Base-by-base conservation (phyloP, 2,797 vertebrate species). In the Hypotaenidia philippensis region DNA sequence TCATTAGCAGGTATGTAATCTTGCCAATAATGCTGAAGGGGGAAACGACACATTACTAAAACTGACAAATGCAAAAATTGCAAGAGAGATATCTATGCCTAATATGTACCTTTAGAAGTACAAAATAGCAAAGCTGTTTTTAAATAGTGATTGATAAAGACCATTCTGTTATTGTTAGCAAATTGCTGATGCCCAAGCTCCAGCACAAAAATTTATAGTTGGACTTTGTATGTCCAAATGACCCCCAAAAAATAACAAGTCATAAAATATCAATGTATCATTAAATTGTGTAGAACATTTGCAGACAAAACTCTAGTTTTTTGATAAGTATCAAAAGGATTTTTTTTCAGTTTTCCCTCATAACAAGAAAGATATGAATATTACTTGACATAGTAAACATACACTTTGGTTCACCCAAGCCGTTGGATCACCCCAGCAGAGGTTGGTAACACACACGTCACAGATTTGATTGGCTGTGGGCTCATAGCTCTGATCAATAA, bases 401-500 rank as follows among this genome's bases (percentile, higher is more conserved):
- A 36, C 1, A 1, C 8, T 82, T 87, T 66, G 4, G 4, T 52
- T 87, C 68, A 72, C 25, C 19, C 20, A 36, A 74, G 49, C 44
- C 1, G 0, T 34, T 84, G 70, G 59, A 76, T 77, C 12, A 66
- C 4, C 34, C 12, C 64, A 85, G 56, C 13, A 70, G 66, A 87
- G 22, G 6, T 5, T 85, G 31, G 21, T 64, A 94, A 38, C 14
- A 34, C 50, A 19, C 59, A 22, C 31, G 11, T 57, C 68, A 45
- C 2, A 9, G 10, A 21, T 89, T 93, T 92, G 71, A 85, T 80
- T 93, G 27, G 47, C 87, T 87, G 65, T 32, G 18, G 40, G 87
- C 60, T 96, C 89, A 89, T 74, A 89, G 75, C 45, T 72, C 71
- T 89, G 68, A 93, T 96, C 95, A 93, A 95, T 95, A 87, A 91